Conservation (phyloP, 1,140 invertebrate genomes). For the Geopemphigus sp. region DNA sequence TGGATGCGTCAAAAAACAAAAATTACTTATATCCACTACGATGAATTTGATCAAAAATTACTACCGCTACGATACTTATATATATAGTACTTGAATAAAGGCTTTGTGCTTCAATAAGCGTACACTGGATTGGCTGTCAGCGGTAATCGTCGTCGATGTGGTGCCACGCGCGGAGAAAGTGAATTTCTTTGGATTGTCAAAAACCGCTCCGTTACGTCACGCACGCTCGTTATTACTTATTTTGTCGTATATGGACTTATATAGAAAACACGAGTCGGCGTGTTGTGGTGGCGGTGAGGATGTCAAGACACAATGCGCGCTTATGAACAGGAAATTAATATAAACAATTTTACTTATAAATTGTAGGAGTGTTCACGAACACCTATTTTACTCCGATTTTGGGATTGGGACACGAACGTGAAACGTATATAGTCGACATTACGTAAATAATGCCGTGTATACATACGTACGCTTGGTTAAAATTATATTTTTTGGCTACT, state of each 20-base stretch:
- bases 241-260: conserved; percentile 16
- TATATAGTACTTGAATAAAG: neutral
- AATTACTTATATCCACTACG: neutral
- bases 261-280: neutral
- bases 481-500: no score
- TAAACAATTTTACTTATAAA: no score
- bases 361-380: no score
- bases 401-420: no score
- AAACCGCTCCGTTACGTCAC: conserved; percentile 20
- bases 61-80: neutral
- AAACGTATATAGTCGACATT: no score
- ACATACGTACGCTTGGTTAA: no score
- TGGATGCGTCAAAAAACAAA: neutral
- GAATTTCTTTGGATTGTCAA: conserved; percentile 29
- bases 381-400: no score
- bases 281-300: neutral
- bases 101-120: no score
- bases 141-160: no score
- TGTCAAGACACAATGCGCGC: neutral
- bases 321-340: no score
- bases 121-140: neutral
- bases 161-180: neutral
- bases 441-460: no score
- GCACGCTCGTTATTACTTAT: neutral
- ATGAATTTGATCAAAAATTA: neutral